Base-by-base conservation (phyloP, 2,888 invertebrate genomes). In the Biston stratarius region DNA sequence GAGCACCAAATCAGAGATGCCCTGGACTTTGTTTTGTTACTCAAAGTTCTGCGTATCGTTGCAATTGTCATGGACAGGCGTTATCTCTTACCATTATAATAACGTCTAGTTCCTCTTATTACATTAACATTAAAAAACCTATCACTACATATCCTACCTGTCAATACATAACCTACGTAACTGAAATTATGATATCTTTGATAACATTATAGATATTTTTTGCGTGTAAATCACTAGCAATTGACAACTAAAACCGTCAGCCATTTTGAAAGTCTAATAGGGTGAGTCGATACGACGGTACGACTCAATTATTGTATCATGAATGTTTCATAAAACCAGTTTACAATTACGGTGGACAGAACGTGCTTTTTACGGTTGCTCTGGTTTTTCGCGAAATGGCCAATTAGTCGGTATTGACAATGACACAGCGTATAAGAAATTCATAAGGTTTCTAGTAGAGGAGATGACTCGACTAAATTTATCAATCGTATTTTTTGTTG, bases 291-390 rank as follows among this genome's bases (percentile, higher is more conserved):
- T 74, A 64, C 66, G 65, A 77, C 77, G 73, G 77, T 80, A 86
- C 87, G 82, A 83, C 90, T 90, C 89, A 89, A 89, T 89, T 87
- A 83, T 83, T 76, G 78, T 76, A 74, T 81, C 86, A 90, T 90
- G 88, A 89, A 91, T 90, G 82, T 90, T 90, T 87, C 89, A 91
- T 89, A 84, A 79, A 84, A 86, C 88, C 83, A 74, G 86, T 85
- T 84, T 70, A 74, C 84, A 84, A 88, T 89, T 87, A 86, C 83
- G 76, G 75, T 72, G 73, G 77, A 74, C 74, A 73, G 60, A 53
- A 47, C 61, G 67, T 49, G 72, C 75, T 73, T 73, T 75, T 76
- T 75, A 79, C 73, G 72, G 79, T 71, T 74, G 55, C 74, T 74
- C 73, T 77, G 75, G 80, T 73, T 82, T 85, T 88, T 87, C 82